phyloP scores from a whole-genome alignment of 2,888 invertebrate species.

The Agrotis clavis region DNA sequence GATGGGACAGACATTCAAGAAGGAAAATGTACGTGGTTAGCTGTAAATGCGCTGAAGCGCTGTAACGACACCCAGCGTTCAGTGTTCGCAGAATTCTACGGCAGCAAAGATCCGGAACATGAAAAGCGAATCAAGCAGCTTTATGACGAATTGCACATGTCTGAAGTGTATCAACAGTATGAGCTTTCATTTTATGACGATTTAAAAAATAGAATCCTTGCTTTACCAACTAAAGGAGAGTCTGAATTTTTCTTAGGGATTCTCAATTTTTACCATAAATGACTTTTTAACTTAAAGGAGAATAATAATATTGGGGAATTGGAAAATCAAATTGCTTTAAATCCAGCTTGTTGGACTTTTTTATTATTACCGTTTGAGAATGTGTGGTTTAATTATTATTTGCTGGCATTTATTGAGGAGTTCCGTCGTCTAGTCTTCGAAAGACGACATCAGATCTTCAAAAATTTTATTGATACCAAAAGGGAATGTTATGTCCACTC shows the following conservation, averaged over 20 bases:
- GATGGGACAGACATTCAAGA: conserved; percentile 96
- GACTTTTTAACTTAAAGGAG: background rate
- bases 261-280: conserved; percentile 21
- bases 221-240: conserved; percentile 21
- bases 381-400: no score
- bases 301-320: no score
- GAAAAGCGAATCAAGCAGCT: conserved; percentile 82
- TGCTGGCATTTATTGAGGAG: no score
- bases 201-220: conserved; percentile 15
- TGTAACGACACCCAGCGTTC: conserved; percentile 92
- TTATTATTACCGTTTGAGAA: no score
- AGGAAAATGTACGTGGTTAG: conserved; percentile 98
- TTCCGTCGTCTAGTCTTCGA: no score
- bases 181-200: conserved; percentile 17
- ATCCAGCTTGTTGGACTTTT: no score
- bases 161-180: conserved; percentile 23
- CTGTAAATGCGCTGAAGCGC: conserved; percentile 94
- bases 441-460: no score
- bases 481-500: no score
- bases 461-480: no score
- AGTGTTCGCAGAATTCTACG: conserved; percentile 92
- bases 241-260: conserved; percentile 20
- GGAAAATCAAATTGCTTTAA: no score
- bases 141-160: conserved; percentile 92
- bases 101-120: conserved; percentile 91